phyloP scores from a whole-genome alignment of 2,888 invertebrate genomes.

The Taphrorychus bicolor region DNA sequence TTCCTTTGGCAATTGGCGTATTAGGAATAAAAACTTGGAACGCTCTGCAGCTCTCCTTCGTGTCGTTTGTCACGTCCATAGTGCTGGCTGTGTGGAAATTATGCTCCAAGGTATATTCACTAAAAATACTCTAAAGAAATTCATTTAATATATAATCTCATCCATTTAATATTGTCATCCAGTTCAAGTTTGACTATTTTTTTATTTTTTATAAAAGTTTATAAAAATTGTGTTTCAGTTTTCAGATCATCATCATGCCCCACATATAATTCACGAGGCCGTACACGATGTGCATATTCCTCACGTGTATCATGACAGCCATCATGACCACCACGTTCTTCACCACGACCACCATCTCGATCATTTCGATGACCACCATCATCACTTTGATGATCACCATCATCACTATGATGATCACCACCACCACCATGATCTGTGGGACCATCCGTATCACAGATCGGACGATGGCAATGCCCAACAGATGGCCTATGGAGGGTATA shows the following conservation, averaged over 20 bases:
- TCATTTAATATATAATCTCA: no score
- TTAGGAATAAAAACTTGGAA: conserved; percentile 88
- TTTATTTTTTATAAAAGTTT: background rate
- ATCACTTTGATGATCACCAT: conserved; percentile 60
- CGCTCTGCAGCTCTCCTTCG: conserved; percentile 84
- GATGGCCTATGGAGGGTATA: conserved; percentile 75
- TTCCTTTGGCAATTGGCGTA: conserved; percentile 84
- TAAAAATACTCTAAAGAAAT: background rate
- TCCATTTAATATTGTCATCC: no score
- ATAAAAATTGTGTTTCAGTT: background rate
- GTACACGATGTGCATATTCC: conserved; percentile 40
- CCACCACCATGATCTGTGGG: conserved; percentile 65
- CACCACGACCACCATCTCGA: conserved; percentile 30
- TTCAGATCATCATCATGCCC: conserved; percentile 30
- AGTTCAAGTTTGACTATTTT: background rate
- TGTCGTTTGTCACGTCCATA: conserved; percentile 84
- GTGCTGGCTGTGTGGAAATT: conserved; percentile 86
- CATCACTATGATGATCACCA: no score
- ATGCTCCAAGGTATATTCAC: conserved; percentile 78
- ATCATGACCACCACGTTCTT: conserved; percentile 34
- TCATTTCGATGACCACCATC: conserved; percentile 32
- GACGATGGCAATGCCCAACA: conserved; percentile 66
- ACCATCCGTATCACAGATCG: conserved; percentile 62
- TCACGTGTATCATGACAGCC: conserved; percentile 34
- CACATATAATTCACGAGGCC: conserved; percentile 44